Conservation (phyloP, 1,140 invertebrate genomes). For the Drosophila eugracilis region DNA sequence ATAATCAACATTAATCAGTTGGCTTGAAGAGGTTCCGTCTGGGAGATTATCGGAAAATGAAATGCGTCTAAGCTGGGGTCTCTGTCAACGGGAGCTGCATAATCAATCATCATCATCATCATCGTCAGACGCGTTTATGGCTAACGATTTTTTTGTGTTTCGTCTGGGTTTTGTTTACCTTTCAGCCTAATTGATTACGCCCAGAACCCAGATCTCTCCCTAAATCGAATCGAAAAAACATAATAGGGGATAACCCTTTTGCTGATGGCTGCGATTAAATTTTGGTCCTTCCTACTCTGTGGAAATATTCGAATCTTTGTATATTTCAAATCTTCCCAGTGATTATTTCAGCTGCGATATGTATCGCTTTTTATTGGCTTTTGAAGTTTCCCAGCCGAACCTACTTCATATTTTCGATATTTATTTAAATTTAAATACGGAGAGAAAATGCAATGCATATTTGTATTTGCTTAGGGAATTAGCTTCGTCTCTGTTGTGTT, state of each 20-base stretch:
- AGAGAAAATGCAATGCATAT: conserved; percentile 62
- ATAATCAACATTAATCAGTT: conserved; percentile 82
- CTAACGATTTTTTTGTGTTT: conserved; percentile 23
- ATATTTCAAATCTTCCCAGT: conserved; percentile 29
- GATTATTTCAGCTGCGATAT: conserved; percentile 66
- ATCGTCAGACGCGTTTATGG: conserved; percentile 40
- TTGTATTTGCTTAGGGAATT: conserved; percentile 74
- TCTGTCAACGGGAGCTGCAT: conserved; percentile 50
- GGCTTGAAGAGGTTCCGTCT: conserved; percentile 47
- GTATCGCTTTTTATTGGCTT: conserved; percentile 57
- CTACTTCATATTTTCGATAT: conserved; percentile 52
- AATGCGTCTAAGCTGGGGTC: conserved; percentile 45
- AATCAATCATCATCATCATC: conserved; percentile 24
- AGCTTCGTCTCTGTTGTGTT: conserved; percentile 34
- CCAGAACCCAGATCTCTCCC: conserved; percentile 33
- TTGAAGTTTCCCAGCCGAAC: conserved; percentile 45
- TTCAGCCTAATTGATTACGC: conserved; percentile 76
- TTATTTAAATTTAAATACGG: conserved; percentile 74
- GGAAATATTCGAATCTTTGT: neutral
- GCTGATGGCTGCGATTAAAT: conserved; percentile 27
- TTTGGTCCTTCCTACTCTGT: neutral
- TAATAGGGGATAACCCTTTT: conserved; percentile 22
- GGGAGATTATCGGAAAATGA: conserved; percentile 71
- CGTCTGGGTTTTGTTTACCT: conserved; percentile 61
- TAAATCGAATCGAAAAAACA: conserved; percentile 24